Percentiles rank a stretch among this genome's conserved stretches.
Conservation (phyloP, 2,797 vertebrate species). For the Hybognathus amarus region DNA sequence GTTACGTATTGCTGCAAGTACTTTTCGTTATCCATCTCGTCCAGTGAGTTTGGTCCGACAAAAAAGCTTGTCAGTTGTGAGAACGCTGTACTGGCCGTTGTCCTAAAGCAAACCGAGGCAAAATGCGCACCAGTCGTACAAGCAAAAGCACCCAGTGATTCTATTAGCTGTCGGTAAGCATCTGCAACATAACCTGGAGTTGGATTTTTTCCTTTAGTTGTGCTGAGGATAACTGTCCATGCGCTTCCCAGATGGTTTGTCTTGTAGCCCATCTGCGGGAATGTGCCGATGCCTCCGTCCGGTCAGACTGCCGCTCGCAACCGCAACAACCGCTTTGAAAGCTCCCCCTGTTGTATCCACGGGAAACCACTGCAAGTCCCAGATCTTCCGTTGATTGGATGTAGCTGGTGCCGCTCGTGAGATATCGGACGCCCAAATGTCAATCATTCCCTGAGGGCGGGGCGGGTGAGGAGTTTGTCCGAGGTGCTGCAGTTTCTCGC, state of each 20-base stretch:
- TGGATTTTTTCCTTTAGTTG: slow-evolving; percentile 36
- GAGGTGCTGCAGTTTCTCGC: slow-evolving; percentile 65
- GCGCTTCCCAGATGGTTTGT: slow-evolving; percentile 50
- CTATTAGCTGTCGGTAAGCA: slow-evolving; percentile 60
- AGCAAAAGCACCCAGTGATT: slow-evolving; percentile 44
- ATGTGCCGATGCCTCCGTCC: slow-evolving; percentile 59
- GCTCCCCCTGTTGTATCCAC: slow-evolving; percentile 70
- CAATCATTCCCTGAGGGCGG: slow-evolving; percentile 57
- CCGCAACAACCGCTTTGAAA: slow-evolving; percentile 63
- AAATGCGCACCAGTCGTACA: slow-evolving; percentile 16
- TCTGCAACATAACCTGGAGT: slow-evolving; percentile 62
- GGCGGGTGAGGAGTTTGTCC: slow-evolving; percentile 69
- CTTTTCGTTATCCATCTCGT: slow-evolving; percentile 82
- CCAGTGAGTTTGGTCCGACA: slow-evolving; percentile 59
- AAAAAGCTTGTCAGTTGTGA: slow-evolving; percentile 34
- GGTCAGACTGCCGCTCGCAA: slow-evolving; percentile 59
- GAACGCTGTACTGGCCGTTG: slow-evolving; percentile 54
- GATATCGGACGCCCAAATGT: slow-evolving; percentile 46
- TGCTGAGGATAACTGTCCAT: slow-evolving; percentile 42
- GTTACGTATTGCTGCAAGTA: too few species aligned
- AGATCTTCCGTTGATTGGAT: slow-evolving; percentile 68
- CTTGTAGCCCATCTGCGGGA: slow-evolving; percentile 69
- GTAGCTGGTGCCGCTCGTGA: slow-evolving; percentile 51
- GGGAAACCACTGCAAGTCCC: slow-evolving; percentile 59
- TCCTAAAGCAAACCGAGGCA: slow-evolving; percentile 41